Percentiles rank a stretch among this genome's conserved stretches.
Evolutionary conservation across 2,113 vertebrate species (phyloP).

Genomic region (Peromyscus maniculatus): DNA sequence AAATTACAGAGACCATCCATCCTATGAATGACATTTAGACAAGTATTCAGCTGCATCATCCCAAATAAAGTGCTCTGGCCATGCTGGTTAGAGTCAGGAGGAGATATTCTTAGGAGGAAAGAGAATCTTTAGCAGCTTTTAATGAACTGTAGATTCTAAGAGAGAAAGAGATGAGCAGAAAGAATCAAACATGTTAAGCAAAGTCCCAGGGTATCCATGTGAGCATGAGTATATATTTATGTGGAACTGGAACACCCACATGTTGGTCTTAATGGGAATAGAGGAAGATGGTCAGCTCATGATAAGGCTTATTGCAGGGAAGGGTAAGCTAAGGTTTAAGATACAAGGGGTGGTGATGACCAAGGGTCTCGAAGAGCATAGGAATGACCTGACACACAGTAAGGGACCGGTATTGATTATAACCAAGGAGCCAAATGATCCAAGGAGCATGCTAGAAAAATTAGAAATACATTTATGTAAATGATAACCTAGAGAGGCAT

Average conservation of each 20-base stretch:
- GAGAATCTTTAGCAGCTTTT: background rate
- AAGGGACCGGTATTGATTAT: background rate
- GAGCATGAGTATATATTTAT: background rate
- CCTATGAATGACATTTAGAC: background rate
- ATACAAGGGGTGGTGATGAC: background rate
- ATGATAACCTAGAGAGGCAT: background rate
- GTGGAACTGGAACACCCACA: background rate
- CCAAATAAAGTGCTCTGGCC: background rate
- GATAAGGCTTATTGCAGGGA: background rate
- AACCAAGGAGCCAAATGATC: background rate
- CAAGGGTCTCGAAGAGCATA: background rate
- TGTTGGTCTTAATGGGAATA: background rate
- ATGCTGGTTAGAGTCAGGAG: background rate
- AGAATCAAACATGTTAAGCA: background rate
- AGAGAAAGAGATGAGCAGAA: background rate
- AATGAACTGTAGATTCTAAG: background rate
- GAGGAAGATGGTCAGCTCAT: background rate
- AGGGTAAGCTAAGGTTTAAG: background rate
- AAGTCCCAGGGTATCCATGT: background rate
- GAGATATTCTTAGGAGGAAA: background rate
- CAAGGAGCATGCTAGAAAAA: conserved; percentile 36
- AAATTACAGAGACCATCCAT: background rate
- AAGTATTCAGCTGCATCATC: background rate
- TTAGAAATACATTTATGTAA: background rate
- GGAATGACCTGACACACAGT: background rate